Evolutionary conservation across 2,888 invertebrate genomes (phyloP).

Genomic region (Diaprepes abbreviatus): DNA sequence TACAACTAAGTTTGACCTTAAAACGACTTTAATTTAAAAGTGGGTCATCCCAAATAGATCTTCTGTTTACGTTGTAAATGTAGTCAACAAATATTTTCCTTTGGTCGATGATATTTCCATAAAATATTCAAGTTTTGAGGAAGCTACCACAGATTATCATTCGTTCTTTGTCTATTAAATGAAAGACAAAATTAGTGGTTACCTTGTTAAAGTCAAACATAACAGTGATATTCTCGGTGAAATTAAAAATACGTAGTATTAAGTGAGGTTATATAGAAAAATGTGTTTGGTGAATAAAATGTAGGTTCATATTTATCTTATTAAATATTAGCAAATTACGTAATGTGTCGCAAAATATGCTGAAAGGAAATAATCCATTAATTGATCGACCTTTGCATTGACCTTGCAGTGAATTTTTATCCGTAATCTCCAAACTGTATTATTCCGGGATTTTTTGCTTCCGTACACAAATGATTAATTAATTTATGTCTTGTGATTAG

Average conservation of each 20-base stretch:
- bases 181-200: not conserved
- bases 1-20: too few relatives aligned
- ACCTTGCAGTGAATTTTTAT: constrained; percentile 8
- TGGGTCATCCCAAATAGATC: too few relatives aligned
- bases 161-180: not conserved
- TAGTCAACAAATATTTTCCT: too few relatives aligned
- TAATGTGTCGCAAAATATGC: not conserved
- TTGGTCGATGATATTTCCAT: too few relatives aligned
- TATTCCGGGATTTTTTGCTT: not conserved
- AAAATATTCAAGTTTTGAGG: not conserved
- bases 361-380: not conserved
- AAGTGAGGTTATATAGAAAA: not conserved
- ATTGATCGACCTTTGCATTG: constrained; percentile 17
- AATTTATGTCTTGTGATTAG: too few relatives aligned
- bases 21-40: too few relatives aligned
- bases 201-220: too few relatives aligned
- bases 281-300: not conserved
- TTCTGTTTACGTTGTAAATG: too few relatives aligned
- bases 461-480: not conserved
- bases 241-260: too few relatives aligned
- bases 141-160: not conserved
- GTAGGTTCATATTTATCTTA: not conserved
- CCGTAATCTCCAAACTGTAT: constrained; percentile 4
- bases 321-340: not conserved
- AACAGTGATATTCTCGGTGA: too few relatives aligned